Percentiles rank a stretch among this genome's conserved stretches.
These are phyloP conservation scores for Axinella damicornis DNA, from an alignment of 37 sponge, comb jelly and placozoan species.

Conservation along the genomic window DNA sequence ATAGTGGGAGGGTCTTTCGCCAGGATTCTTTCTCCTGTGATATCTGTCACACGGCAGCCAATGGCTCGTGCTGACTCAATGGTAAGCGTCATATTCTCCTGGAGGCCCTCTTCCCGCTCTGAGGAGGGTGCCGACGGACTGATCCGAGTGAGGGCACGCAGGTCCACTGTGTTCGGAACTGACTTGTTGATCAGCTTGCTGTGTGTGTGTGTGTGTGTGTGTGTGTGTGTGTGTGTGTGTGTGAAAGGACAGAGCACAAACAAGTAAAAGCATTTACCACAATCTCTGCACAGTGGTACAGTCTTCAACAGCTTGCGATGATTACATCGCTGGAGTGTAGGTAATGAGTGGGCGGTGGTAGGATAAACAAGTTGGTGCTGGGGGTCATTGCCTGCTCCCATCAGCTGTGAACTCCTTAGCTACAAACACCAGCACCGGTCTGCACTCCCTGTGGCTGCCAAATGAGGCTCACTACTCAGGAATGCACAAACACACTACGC, in stretches of 20 bases:
- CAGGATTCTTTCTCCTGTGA: conserved; percentile 40
- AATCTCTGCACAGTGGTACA: too few relatives aligned
- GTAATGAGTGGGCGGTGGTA: too few relatives aligned
- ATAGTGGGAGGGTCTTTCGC: conserved; percentile 35
- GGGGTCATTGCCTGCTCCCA: too few relatives aligned
- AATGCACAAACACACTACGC: too few relatives aligned
- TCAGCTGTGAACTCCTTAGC: too few relatives aligned
- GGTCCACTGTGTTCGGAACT: conserved; percentile 78
- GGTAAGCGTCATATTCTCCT: conserved; percentile 88
- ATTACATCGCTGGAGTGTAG: too few relatives aligned
- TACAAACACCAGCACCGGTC: too few relatives aligned
- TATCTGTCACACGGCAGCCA: conserved; percentile 76
- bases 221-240: conserved; percentile 29
- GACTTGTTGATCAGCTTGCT: conserved; percentile 83
- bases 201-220: conserved; percentile 1
- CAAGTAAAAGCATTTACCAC: too few relatives aligned
- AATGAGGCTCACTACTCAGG: too few relatives aligned
- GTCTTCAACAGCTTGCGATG: too few relatives aligned
- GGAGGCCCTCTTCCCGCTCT: conserved; percentile 45
- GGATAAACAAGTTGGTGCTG: too few relatives aligned
- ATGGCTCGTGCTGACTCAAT: conserved; percentile 89
- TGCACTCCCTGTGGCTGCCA: too few relatives aligned
- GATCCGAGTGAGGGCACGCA: conserved; percentile 70
- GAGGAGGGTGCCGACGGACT: conserved; percentile 4
- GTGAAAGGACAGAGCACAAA: not conserved